Evolutionary conservation across 2,113 vertebrate species (phyloP), one percentile per base, ranked within the genome.

Genomic region (Carassius carassius): DNA sequence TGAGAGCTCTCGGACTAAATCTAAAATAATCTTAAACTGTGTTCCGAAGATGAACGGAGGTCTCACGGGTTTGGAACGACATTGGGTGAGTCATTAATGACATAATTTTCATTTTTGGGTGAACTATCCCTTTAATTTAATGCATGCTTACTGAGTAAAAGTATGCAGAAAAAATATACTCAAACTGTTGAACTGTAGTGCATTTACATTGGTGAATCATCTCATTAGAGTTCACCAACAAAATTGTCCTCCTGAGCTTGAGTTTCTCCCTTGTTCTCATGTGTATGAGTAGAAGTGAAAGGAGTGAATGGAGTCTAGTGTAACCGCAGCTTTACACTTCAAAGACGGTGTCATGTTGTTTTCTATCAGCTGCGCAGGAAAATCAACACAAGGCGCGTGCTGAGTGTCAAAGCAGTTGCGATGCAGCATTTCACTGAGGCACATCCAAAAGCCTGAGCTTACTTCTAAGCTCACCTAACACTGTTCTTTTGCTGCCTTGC

Each of bases 401-500:
- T 62, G 21, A 44, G 21, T 79, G 77, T 79, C 76, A 77, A 77
- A 77, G 49, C 41, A 44, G 41, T 9, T 44, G 41, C 2, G 41
- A 44, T 44, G 41, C 41, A 11, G 41, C 21, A 62, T 41, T 78
- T 78, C 77, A 62, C 32, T 2, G 73, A 47, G 23, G 10, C 7
- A 0, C n/a, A 54, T 54, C 23, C 74, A 54, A 76, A 72, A 76
- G 74, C 74, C 23, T 7, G 5, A 76, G 74, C 49, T 76, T 76
- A 76, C 25, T 11, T 32, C 47, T 76, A 76, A 76, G 49, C 25
- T 51, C 25, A 51, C 74, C 16, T 76, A 32, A 54, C 74, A 32
- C 74, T 54, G 17, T 76, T 76, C 49, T 32, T 25, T 76, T 47
- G 44, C 47, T 76, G 74, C 74, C 74, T 76, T 76, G 74, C 74